Percentiles rank a stretch among this genome's conserved stretches.
These are phyloP conservation scores for Equus przewalskii DNA, from an alignment of 2,113 vertebrate species.

Conservation along the genomic window DNA sequence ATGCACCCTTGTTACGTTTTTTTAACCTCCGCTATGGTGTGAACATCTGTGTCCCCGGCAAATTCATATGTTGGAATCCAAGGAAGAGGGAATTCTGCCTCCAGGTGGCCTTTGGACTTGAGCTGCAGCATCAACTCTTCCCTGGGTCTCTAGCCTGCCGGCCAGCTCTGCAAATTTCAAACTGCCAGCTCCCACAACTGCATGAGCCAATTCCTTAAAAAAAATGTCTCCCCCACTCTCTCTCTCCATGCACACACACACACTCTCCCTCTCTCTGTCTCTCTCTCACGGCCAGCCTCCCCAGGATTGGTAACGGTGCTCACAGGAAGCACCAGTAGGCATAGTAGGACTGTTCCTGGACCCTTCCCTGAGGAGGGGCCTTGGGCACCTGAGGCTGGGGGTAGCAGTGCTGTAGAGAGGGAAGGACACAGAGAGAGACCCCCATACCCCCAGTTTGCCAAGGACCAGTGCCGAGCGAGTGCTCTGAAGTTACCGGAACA, in stretches of 20 bases:
- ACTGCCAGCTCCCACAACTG: background rate
- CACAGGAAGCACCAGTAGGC: background rate
- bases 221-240: fast-evolving
- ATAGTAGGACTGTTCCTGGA: background rate
- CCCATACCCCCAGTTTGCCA: background rate
- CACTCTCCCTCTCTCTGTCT: no score
- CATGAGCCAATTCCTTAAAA: background rate
- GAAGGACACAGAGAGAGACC: background rate
- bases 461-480: background rate
- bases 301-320: background rate
- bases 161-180: background rate
- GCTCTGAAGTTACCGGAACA: background rate
- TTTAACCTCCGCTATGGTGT: no score
- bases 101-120: background rate
- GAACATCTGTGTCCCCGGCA: no score
- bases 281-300: background rate
- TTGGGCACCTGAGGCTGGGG: background rate
- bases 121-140: background rate
- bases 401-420: no score
- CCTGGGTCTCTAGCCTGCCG: background rate
- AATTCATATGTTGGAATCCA: no score
- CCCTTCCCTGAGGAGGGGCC: background rate
- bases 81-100: background rate
- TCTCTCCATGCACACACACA: no score
- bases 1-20: no score